Percentiles rank a stretch among this genome's conserved stretches.
These are phyloP conservation scores for Alaudala cheleensis DNA, from an alignment of 2,113 vertebrate species.

Conservation along the genomic window DNA sequence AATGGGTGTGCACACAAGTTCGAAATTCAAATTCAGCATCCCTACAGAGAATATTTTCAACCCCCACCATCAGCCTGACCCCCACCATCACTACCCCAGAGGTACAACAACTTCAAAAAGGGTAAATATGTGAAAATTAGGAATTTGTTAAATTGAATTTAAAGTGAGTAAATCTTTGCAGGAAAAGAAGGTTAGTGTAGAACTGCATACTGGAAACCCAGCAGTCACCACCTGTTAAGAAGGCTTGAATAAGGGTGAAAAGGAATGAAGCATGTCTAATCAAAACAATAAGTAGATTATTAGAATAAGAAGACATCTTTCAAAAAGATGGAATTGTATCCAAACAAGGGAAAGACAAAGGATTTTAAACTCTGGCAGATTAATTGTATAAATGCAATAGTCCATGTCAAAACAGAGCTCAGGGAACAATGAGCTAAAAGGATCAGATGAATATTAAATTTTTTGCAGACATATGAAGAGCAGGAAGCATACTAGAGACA, in stretches of 20 bases:
- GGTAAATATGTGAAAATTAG: neutral
- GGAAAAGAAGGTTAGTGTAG: neutral
- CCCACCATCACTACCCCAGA: neutral
- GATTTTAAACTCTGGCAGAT: neutral
- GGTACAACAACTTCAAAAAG: neutral
- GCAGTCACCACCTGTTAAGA: neutral
- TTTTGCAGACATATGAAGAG: neutral
- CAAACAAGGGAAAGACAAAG: neutral
- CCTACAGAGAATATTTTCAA: neutral
- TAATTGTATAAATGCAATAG: slow-evolving; percentile 20
- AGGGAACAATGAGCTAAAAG: slow-evolving; percentile 13
- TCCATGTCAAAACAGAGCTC: neutral
- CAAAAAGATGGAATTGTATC: neutral
- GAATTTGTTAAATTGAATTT: neutral
- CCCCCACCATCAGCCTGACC: neutral
- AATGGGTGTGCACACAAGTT: neutral
- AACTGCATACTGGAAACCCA: neutral
- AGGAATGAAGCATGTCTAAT: neutral
- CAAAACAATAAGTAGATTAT: neutral
- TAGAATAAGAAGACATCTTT: slow-evolving; percentile 19
- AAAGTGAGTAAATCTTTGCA: neutral
- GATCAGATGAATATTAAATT: slow-evolving; percentile 22
- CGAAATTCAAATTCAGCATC: neutral
- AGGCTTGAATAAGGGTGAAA: neutral
- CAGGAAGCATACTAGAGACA: neutral